Base-by-base conservation (phyloP, 2,888 invertebrate species). In the Agonopterix heracliana region DNA sequence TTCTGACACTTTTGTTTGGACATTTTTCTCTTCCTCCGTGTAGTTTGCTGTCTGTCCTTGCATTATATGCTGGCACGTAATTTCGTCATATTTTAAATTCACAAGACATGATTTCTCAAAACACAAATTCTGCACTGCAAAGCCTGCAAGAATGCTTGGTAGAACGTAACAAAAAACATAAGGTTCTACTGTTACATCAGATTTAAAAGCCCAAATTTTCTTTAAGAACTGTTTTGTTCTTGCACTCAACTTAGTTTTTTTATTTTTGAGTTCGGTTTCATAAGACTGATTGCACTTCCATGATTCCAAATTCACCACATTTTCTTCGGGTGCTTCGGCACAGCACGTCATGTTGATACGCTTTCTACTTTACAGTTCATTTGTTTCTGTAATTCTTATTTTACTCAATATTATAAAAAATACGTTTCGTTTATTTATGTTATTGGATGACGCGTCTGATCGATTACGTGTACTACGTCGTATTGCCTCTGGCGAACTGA, bases 101-200 rank as follows among this genome's bases (percentile, higher is more conserved):
- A 90, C 90, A 54, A 90, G 79, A 70, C 90, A 91, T 64, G 90
- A 82, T 74, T 91, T 91, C 61, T 91, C 91, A 63, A 90, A 79
- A 60, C 90, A 89, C 54, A 91, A 66, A 64, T 89, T 90, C 55
- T 86, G 82, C 34, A 91, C 81, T 7, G 91, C 91, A 42, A 91
- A 73, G 34, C 93, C 92, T 1, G 95, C 93, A 12, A 92, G 77
- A 1, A 91, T 91, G 73, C 91, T 91, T 44, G 93, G 92, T 65
- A 93, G 78, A 44, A 93, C 81, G 64, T 93, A 93, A 66, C 91
- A 91, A 47, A 92, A 84, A 46, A 93, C 81, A 60, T 92, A 91
- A 4, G 93, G 93, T 71, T 93, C 93, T 26, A 93, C 92, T n/a
- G 93, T 93, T 36, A 88, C 61, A 71, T 84, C 82, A 9, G 82